These are phyloP conservation scores for Zeugodacus cucurbitae DNA, from an alignment of 1,140 invertebrate genomes.

Conservation along the genomic window DNA sequence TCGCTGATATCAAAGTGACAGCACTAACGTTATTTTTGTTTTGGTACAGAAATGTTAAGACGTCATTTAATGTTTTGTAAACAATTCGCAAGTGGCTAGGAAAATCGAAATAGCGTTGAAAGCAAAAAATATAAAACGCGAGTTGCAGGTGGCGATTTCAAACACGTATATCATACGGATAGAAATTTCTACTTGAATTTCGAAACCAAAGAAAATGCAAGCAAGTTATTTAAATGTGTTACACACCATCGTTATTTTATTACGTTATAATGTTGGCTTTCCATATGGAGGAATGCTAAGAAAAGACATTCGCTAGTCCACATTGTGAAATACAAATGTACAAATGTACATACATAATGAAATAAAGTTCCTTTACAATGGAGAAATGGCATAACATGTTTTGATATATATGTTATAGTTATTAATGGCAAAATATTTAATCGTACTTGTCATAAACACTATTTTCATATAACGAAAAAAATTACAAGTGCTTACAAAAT, in stretches of 20 bases:
- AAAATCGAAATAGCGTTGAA: not conserved
- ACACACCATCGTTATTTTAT: not conserved
- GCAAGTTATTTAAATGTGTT: not conserved
- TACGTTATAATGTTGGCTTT: not conserved
- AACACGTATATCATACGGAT: not conserved
- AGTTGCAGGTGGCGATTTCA: not conserved
- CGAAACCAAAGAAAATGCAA: not conserved
- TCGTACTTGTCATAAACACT: not conserved
- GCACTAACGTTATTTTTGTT: not conserved
- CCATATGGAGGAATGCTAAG: not conserved
- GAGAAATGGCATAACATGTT: not conserved
- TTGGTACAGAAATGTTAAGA: not conserved
- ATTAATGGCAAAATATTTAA: not conserved
- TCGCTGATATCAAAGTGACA: not conserved
- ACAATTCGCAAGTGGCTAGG: not conserved
- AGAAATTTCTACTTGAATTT: too few relatives aligned
- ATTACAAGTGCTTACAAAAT: not conserved
- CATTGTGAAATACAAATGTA: not conserved
- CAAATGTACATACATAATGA: not conserved
- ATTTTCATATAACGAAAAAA: not conserved
- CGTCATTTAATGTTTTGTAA: slow-evolving; percentile 29
- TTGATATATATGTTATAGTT: not conserved
- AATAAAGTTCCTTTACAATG: not conserved
- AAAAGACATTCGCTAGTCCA: not conserved
- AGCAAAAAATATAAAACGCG: not conserved